These are phyloP conservation scores for Spea hammondii DNA, from an alignment of 2,797 vertebrate genomes.

Conservation along the genomic window DNA sequence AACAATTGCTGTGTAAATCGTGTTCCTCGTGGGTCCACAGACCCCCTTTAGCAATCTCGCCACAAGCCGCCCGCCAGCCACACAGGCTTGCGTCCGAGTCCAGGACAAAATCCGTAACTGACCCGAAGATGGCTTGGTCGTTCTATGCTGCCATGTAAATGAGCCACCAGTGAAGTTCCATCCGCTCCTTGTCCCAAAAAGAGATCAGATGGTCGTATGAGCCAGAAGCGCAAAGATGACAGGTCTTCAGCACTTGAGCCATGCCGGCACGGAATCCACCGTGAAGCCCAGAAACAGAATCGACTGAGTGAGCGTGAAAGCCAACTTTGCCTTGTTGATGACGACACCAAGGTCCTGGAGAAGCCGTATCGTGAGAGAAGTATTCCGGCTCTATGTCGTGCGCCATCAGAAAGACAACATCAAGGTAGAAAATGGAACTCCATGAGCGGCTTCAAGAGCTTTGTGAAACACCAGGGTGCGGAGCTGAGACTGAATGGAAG, in stretches of 20 bases:
- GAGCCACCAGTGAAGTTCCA: too few species aligned
- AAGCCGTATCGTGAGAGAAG: not conserved
- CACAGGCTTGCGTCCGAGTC: too few species aligned
- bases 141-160: too few species aligned
- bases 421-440: not conserved
- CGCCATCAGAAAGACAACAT: not conserved
- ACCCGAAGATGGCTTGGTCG: too few species aligned
- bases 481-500: too few species aligned
- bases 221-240: not conserved
- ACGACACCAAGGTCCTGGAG: not conserved
- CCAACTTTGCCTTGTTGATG: not conserved
- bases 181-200: too few species aligned
- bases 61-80: too few species aligned
- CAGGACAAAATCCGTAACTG: too few species aligned
- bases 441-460: not conserved
- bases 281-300: not conserved
- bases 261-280: not conserved
- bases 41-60: accelerated
- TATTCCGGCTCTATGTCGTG: not conserved
- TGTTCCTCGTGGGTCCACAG: too few species aligned
- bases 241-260: not conserved
- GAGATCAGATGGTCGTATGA: too few species aligned
- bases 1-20: too few species aligned
- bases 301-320: not conserved
- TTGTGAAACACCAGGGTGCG: too few species aligned